phyloP scores from a whole-genome alignment of 2,888 invertebrate species.

The Synanthedon formicaeformis region DNA sequence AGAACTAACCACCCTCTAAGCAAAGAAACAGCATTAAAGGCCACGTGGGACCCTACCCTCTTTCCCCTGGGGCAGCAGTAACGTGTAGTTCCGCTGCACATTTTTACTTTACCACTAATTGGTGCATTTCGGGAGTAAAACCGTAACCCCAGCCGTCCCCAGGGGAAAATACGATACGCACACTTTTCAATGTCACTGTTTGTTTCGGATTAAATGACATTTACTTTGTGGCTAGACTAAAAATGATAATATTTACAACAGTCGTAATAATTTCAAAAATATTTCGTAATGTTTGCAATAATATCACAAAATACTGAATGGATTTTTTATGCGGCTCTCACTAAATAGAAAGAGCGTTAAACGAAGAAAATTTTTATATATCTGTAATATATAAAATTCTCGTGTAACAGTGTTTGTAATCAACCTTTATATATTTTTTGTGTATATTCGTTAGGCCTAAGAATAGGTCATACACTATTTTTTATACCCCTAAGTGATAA shows the following conservation, averaged over 20 bases:
- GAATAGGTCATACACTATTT: too few relatives aligned
- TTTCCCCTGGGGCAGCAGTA: constrained; percentile 40
- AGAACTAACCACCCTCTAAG: constrained; percentile 52
- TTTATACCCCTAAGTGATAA: too few relatives aligned
- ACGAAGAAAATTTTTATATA: background rate
- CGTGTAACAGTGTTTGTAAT: too few relatives aligned
- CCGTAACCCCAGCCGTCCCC: constrained; percentile 42
- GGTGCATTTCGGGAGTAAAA: constrained; percentile 54
- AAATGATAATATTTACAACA: too few relatives aligned
- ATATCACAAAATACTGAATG: background rate
- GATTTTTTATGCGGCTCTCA: background rate
- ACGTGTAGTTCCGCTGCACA: constrained; percentile 63
- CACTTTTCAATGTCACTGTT: constrained; percentile 58
- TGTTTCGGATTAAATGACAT: constrained; percentile 22
- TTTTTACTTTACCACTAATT: constrained; percentile 68
- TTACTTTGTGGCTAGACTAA: too few relatives aligned
- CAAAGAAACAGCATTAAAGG: constrained; percentile 62
- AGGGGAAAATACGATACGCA: constrained; percentile 36
- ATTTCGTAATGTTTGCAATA: too few relatives aligned
- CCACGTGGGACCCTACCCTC: constrained; percentile 47
- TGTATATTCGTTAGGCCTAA: too few relatives aligned
- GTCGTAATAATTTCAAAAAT: too few relatives aligned
- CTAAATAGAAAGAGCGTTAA: background rate
- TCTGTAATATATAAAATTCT: too few relatives aligned
- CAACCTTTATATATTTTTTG: too few relatives aligned